phyloP scores from a whole-genome alignment of 2,888 invertebrate species.

The Empis livida region DNA sequence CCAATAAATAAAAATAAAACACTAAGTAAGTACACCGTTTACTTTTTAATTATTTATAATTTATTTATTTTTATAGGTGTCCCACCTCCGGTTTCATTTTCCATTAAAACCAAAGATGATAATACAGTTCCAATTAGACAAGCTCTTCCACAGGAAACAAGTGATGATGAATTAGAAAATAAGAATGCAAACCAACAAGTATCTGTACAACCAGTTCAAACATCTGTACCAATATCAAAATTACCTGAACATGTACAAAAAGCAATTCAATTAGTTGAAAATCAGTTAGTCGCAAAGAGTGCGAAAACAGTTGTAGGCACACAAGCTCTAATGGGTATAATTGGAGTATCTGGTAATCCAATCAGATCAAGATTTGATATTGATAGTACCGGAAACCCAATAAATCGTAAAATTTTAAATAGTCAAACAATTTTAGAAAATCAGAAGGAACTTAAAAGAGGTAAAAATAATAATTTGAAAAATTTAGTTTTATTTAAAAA shows the following conservation, averaged over 20 bases:
- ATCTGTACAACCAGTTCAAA: not conserved
- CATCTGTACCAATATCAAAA: not conserved
- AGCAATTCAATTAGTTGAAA: slow-evolving; percentile 31
- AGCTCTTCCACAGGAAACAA: slow-evolving; percentile 62
- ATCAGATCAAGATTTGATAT: slow-evolving; percentile 15
- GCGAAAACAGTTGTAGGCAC: slow-evolving; percentile 16
- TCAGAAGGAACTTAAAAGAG: slow-evolving; percentile 22
- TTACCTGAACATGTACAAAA: slow-evolving; percentile 32
- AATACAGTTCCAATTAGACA: slow-evolving; percentile 53
- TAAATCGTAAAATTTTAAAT: slow-evolving; percentile 10
- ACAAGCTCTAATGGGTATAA: not conserved
- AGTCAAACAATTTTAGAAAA: slow-evolving; percentile 12
- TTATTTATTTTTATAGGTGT: not conserved
- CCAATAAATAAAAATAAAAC: not conserved
- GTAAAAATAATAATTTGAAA: slow-evolving; percentile 8
- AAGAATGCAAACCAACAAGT: slow-evolving; percentile 3
- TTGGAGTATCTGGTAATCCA: not conserved
- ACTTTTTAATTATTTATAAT: slow-evolving; percentile 10
- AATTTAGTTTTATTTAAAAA: not conserved
- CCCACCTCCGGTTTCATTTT: slow-evolving; percentile 66
- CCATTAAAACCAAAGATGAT: slow-evolving; percentile 68
- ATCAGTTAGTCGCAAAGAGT: slow-evolving; percentile 27
- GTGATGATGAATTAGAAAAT: slow-evolving; percentile 48
- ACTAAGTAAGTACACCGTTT: not conserved
- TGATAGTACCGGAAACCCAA: slow-evolving; percentile 15